A percentile compares a stretch with the other conserved stretches of the same genome.
Conservation (phyloP, 2,888 invertebrate genomes). For the Salticus scenicus region DNA sequence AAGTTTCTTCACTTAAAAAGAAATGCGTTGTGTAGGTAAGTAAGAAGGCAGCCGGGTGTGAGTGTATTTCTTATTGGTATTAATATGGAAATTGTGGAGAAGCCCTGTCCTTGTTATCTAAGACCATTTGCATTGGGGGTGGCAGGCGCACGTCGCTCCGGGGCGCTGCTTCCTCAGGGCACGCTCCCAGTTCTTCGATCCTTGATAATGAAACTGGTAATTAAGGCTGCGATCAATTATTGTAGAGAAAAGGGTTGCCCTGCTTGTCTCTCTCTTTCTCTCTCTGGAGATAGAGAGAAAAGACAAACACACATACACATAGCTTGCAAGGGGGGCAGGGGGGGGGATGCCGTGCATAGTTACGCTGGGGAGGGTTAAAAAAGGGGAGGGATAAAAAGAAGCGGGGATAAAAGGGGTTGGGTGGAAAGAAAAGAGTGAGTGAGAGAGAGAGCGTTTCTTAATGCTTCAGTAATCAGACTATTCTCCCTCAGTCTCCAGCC, state of each 20-base stretch:
- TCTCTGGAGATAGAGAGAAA: slow-evolving; percentile 13
- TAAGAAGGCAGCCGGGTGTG: neutral
- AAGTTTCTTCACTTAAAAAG: neutral
- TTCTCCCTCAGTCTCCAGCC: slow-evolving; percentile 65
- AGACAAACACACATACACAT: slow-evolving; percentile 53
- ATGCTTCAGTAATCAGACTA: slow-evolving; percentile 71
- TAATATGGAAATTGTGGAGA: slow-evolving; percentile 70
- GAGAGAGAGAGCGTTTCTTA: slow-evolving; percentile 69
- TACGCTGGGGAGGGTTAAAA: slow-evolving; percentile 65
- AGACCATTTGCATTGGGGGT: slow-evolving; percentile 66
- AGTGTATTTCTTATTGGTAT: slow-evolving; percentile 35
- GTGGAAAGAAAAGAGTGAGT: slow-evolving; percentile 40
- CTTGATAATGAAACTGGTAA: slow-evolving; percentile 71
- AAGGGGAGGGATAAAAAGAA: slow-evolving; percentile 67
- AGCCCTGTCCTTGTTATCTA: slow-evolving; percentile 66
- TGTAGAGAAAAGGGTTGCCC: slow-evolving; percentile 68
- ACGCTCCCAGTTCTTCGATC: slow-evolving; percentile 70
- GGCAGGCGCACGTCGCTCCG: slow-evolving; percentile 32
- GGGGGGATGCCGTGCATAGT: slow-evolving; percentile 54
- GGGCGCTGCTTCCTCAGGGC: slow-evolving; percentile 63
- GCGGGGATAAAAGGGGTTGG: slow-evolving; percentile 60
- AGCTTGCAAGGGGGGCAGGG: slow-evolving; percentile 14
- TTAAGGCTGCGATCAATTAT: slow-evolving; percentile 71
- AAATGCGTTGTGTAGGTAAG: neutral
- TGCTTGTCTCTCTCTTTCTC: slow-evolving; percentile 46